These are phyloP conservation scores for Stenoptilia bipunctidactyla DNA, from an alignment of 2,888 invertebrate genomes.

Conservation along the genomic window DNA sequence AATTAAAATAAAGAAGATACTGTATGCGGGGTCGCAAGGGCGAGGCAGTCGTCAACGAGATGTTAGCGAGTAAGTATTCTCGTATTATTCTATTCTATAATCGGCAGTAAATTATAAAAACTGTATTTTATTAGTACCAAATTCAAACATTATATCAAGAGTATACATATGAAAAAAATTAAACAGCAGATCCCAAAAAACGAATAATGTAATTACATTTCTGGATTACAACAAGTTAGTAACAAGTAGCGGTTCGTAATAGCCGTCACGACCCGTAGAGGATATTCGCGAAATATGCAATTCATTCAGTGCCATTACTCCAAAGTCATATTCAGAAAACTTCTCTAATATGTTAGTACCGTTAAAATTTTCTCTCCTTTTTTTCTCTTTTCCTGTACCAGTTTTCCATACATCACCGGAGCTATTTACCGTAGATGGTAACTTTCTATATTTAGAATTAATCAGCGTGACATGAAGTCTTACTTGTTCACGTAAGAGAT, in stretches of 20 bases:
- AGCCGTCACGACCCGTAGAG: conserved; percentile 69
- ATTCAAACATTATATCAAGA: no score
- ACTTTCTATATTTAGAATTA: conserved; percentile 71
- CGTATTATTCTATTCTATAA: no score
- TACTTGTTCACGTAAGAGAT: conserved; percentile 54
- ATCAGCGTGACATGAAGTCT: conserved; percentile 92
- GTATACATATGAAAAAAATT: no score
- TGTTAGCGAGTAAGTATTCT: no score
- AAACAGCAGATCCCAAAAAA: no score
- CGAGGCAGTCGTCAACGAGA: no score
- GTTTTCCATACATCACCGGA: conserved; percentile 9
- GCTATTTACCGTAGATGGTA: conserved; percentile 7
- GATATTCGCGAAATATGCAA: conserved; percentile 80
- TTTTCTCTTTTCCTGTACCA: conserved; percentile 22
- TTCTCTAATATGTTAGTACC: conserved; percentile 72
- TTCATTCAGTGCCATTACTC: conserved; percentile 71
- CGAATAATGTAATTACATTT: no score
- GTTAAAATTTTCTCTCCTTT: conserved; percentile 37
- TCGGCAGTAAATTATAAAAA: no score
- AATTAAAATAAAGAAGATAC: no score
- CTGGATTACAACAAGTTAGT: conserved; percentile 24
- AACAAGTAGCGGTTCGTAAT: conserved; percentile 72
- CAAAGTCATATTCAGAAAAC: conserved; percentile 79
- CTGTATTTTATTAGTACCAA: no score
- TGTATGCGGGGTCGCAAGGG: no score